phyloP scores from a whole-genome alignment of 1,140 invertebrate species.

The Drosophila bipectinata region DNA sequence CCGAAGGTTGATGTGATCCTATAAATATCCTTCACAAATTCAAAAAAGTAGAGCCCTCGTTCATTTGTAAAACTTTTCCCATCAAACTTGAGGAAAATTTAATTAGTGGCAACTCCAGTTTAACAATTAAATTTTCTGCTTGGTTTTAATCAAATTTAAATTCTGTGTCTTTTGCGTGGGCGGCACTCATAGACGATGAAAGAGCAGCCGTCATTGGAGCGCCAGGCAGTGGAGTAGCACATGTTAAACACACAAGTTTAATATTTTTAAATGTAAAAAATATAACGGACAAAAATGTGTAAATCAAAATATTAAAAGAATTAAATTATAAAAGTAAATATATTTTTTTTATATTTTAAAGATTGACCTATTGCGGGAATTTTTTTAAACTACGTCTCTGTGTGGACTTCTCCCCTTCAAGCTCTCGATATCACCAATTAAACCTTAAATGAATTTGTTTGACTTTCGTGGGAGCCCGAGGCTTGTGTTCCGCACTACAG shows the following conservation, averaged over 20 bases:
- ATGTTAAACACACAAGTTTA: too few species aligned
- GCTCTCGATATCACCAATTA: conserved; percentile 54
- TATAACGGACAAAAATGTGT: neutral
- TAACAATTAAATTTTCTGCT: conserved; percentile 67
- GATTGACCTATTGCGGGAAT: neutral
- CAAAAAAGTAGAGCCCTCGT: neutral
- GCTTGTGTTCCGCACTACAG: conserved; percentile 31
- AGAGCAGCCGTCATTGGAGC: conserved; percentile 23
- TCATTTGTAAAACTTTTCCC: conserved; percentile 20
- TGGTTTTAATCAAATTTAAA: conserved; percentile 72
- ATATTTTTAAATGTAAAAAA: neutral
- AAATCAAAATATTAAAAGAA: neutral
- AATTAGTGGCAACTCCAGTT: conserved; percentile 41
- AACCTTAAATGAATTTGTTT: conserved; percentile 80
- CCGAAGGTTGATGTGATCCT: too few species aligned
- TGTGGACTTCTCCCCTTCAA: neutral
- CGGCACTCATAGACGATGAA: conserved; percentile 35
- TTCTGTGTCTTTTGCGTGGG: conserved; percentile 64
- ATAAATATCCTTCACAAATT: too few species aligned
- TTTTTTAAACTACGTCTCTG: neutral
- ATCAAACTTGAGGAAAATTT: conserved; percentile 43
- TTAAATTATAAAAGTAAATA: neutral
- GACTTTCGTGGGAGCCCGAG: conserved; percentile 75
- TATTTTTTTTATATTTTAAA: neutral
- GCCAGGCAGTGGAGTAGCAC: conserved; percentile 22